Percentiles rank a stretch among this genome's conserved stretches.
Conservation (phyloP, 1,140 invertebrate genomes). For the Eupristina koningsbergeri region DNA sequence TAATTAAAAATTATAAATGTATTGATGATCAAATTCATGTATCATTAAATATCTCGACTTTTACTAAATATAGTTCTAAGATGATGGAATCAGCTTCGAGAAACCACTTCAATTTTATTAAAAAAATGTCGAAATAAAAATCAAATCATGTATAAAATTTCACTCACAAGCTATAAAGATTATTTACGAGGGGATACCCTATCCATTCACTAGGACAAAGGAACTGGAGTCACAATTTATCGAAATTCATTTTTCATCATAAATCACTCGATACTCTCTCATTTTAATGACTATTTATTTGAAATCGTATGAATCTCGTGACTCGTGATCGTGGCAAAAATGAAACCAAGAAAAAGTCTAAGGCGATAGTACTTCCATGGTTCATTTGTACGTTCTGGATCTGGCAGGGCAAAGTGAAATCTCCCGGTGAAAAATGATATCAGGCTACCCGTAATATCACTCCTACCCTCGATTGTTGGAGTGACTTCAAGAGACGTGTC, state of each 20-base stretch:
- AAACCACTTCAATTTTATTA: not conserved
- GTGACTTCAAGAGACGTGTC: not conserved
- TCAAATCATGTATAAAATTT: not conserved
- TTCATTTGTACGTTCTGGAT: constrained; percentile 62
- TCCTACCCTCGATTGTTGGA: too few species aligned
- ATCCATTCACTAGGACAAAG: not conserved
- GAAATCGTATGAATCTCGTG: constrained; percentile 3
- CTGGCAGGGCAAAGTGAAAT: constrained; percentile 55
- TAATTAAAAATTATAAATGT: too few species aligned
- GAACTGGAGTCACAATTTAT: not conserved
- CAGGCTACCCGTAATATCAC: constrained; percentile 11
- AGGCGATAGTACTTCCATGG: not conserved
- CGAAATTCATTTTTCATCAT: not conserved
- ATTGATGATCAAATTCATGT: too few species aligned
- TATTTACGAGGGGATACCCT: not conserved
- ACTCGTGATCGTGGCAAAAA: not conserved
- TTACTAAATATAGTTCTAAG: too few species aligned
- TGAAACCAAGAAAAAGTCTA: not conserved
- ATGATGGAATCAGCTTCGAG: too few species aligned
- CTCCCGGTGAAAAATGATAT: constrained; percentile 65
- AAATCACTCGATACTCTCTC: constrained; percentile 18
- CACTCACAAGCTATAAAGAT: not conserved
- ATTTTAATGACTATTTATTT: not conserved
- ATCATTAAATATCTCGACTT: too few species aligned
- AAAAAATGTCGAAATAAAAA: not conserved